A percentile compares a stretch with the other conserved stretches of the same genome.
phyloP scores from a whole-genome alignment of 2,797 vertebrate species.

The Hapalemur alaotrensis region DNA sequence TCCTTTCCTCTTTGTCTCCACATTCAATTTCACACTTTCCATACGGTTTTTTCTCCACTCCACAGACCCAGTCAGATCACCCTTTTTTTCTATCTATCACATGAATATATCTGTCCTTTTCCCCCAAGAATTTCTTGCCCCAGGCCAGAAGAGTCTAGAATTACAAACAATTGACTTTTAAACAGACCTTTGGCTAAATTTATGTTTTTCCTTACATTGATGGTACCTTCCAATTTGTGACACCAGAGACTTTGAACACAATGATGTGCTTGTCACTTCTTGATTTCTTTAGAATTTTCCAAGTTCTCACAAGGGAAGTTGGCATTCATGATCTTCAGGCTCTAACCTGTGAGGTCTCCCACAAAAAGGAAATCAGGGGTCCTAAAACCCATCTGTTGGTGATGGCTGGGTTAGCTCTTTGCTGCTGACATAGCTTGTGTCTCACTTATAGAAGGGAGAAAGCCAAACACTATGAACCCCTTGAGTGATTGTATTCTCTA shows the following conservation, averaged over 20 bases:
- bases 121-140: background rate
- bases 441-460: background rate
- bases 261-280: background rate
- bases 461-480: background rate
- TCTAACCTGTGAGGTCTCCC: background rate
- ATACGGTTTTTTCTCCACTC: background rate
- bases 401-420: background rate
- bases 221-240: background rate
- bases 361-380: background rate
- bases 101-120: background rate
- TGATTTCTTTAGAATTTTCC: background rate
- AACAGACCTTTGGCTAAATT: background rate
- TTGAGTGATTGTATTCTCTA: background rate
- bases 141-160: background rate
- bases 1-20: background rate
- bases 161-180: background rate
- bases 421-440: background rate
- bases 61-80: background rate
- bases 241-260: background rate
- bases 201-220: background rate
- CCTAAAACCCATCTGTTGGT: rapidly evolving
- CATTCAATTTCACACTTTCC: background rate
- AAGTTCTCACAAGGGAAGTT: background rate
- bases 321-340: background rate
- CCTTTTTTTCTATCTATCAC: background rate